phyloP scores from a whole-genome alignment of 92 coral and sea anemone genomes.

The Muricea muricata region DNA sequence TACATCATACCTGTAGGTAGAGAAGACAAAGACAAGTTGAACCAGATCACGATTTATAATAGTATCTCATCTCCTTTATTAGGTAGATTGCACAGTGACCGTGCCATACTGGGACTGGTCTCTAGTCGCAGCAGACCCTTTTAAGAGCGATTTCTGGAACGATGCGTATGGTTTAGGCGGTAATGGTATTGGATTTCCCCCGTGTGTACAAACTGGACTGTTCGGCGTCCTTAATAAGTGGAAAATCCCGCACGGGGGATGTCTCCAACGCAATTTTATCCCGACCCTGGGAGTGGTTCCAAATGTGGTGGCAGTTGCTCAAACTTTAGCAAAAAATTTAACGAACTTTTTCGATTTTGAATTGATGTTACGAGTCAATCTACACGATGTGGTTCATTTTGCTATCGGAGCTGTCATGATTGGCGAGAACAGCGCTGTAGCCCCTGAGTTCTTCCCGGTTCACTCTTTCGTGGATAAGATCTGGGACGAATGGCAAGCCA shows the following conservation, averaged over 20 bases:
- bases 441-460: conserved; percentile 17
- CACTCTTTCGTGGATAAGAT: conserved; percentile 10
- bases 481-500: conserved; percentile 20
- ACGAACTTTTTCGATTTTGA: background rate
- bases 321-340: conserved; percentile 2
- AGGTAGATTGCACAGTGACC: conserved; percentile 17
- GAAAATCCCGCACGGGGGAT: conserved; percentile 10
- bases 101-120: conserved; percentile 23
- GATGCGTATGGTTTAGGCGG: conserved; percentile 4
- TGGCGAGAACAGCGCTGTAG: background rate
- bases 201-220: background rate
- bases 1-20: too few relatives aligned
- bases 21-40: too few relatives aligned
- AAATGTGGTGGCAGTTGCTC: background rate
- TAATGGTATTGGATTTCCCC: conserved; percentile 2
- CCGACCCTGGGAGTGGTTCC: background rate
- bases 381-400: conserved; percentile 7
- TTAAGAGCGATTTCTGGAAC: conserved; percentile 12
- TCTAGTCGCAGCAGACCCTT: conserved; percentile 10
- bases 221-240: background rate
- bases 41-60: too few relatives aligned
- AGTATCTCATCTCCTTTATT: background rate
- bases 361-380: conserved; percentile 5
- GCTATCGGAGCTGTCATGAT: background rate
- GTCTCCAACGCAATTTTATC: background rate